Evolutionary conservation across 2,888 invertebrate genomes (phyloP).

Genomic region (Trichopria drosophilae): DNA sequence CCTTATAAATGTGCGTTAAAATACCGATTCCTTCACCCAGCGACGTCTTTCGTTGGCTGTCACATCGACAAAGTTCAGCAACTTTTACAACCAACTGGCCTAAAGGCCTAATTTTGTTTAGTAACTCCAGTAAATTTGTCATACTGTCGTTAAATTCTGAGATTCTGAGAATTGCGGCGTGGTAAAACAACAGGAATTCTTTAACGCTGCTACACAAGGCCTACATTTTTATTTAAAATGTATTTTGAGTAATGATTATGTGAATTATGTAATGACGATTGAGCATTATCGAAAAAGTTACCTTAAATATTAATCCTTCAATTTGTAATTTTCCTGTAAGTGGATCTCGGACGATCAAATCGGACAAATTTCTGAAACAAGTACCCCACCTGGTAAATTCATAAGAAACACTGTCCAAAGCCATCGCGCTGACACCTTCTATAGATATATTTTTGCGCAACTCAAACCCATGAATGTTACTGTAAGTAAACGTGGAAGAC

Average conservation of each 20-base stretch:
- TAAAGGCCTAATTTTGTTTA: conserved; percentile 44
- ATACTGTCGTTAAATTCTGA: conserved; percentile 33
- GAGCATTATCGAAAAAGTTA: conserved; percentile 24
- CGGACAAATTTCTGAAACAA: conserved; percentile 48
- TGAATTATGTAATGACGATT: not conserved
- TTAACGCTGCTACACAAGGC: conserved; percentile 52
- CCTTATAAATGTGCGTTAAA: conserved; percentile 68
- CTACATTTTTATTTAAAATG: conserved; percentile 25
- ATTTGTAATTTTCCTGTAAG: conserved; percentile 43
- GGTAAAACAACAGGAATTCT: conserved; percentile 51
- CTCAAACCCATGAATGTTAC: conserved; percentile 41
- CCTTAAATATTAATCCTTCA: conserved; percentile 52
- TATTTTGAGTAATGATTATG: not conserved
- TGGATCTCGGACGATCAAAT: conserved; percentile 40
- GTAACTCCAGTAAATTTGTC: conserved; percentile 39
- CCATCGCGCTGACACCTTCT: conserved; percentile 40
- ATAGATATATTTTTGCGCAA: conserved; percentile 44
- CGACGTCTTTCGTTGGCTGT: conserved; percentile 36
- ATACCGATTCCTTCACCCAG: conserved; percentile 63
- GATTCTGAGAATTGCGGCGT: conserved; percentile 47
- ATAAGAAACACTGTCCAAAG: conserved; percentile 41
- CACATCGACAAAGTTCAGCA: conserved; percentile 47
- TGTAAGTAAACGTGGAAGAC: conserved; percentile 47
- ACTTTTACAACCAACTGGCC: conserved; percentile 47
- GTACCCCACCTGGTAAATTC: conserved; percentile 51